Evolutionary conservation across 2,888 invertebrate species (phyloP), one percentile per base, ranked within the genome.

Genomic region (Eledona agricola): DNA sequence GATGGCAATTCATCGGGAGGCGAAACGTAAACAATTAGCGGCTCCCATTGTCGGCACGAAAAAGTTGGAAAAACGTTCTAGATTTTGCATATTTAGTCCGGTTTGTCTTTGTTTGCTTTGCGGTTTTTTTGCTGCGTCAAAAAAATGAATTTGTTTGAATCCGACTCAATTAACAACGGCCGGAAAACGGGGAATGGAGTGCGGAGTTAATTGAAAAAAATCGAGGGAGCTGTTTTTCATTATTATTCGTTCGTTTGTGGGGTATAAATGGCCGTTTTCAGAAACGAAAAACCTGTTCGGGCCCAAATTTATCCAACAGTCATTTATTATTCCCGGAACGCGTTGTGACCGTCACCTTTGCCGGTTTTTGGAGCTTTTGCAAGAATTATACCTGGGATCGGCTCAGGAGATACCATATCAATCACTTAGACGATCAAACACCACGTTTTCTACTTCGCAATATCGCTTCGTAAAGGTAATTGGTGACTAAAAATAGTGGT

Each of bases 11-110:
- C 29, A 22, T 22, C 15, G 20, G 22, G 37, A 25, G 22, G 15
- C 37, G 35, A 42, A 42, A 31, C 29, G 31, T 31, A 42, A 42
- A 42, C 42, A 42, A 42, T 42, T 29, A 42, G 26, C 38, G n/a
- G 20, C 23, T 10, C 9, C 38, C 26, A 26, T 26, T 38, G 26
- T 26, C n/a, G n/a, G n/a, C n/a, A n/a, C n/a, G n/a, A n/a, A n/a
- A n/a, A n/a, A n/a, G n/a, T n/a, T n/a, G n/a, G n/a, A n/a, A n/a
- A n/a, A n/a, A n/a, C n/a, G n/a, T n/a, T n/a, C n/a, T n/a, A n/a
- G n/a, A 19, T 13, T 34, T 9, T 31, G 16, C 31, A 12, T 3
- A 34, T 37, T 37, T 37, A 23, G 20, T 35, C 22, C 5, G 22
- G 2, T 4, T 6, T 20, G 7, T 9, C 11, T 13, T 37, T 37